A percentile compares a stretch with the other conserved stretches of the same genome.
These are phyloP conservation scores for Meghimatium bilineatum DNA, from an alignment of 2,888 invertebrate genomes.

Conservation along the genomic window DNA sequence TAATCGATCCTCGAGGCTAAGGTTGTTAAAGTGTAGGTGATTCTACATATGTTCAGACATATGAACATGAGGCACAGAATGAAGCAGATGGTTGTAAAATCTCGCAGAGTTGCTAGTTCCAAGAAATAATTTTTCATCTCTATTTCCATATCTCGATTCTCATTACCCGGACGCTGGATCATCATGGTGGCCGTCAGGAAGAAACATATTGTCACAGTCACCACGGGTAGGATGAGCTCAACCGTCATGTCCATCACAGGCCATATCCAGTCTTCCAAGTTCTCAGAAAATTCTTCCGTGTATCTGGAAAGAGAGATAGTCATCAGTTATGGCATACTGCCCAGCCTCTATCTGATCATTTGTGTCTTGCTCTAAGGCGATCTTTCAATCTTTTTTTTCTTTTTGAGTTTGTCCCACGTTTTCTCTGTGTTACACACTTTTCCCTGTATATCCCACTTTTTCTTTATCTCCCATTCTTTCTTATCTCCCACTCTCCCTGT, in stretches of 20 bases:
- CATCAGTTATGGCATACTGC: too few species aligned
- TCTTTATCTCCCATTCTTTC: neutral
- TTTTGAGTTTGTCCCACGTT: conserved; percentile 13
- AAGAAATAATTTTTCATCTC: conserved; percentile 66
- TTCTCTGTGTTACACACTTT: conserved; percentile 23
- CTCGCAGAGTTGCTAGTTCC: conserved; percentile 62
- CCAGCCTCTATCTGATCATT: too few species aligned
- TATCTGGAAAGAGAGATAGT: conserved; percentile 52
- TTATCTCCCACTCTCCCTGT: neutral
- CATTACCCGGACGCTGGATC: conserved; percentile 28
- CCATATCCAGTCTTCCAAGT: conserved; percentile 68
- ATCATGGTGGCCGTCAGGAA: conserved; percentile 50
- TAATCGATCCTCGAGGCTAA: conserved; percentile 41
- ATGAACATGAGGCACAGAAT: conserved; percentile 52
- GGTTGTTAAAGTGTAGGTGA: conserved; percentile 43
- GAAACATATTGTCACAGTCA: conserved; percentile 60
- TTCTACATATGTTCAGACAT: conserved; percentile 44
- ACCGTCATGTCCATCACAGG: conserved; percentile 69
- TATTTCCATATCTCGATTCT: conserved; percentile 48
- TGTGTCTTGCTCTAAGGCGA: too few species aligned
- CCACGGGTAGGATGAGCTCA: conserved; percentile 65
- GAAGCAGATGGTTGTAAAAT: conserved; percentile 56
- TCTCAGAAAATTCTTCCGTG: conserved; percentile 63
- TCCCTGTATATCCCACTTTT: neutral
- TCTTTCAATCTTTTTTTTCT: neutral